phyloP scores from a whole-genome alignment of 1,140 invertebrate genomes.

The Venustaconcha ellipsiformis region DNA sequence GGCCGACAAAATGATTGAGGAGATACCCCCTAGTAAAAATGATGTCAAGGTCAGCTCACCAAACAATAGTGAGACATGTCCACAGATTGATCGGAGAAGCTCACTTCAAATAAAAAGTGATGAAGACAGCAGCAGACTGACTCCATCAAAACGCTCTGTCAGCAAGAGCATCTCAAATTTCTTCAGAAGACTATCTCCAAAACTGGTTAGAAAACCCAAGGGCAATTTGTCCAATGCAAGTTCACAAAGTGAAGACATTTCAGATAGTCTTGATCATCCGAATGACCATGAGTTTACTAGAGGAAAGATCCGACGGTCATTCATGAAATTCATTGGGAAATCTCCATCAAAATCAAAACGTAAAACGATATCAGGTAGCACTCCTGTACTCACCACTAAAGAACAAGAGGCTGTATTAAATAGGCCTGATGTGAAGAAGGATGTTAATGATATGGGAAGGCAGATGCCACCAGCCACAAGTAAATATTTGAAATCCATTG shows the following conservation, averaged over 20 bases:
- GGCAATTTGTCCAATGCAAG: conserved; percentile 24
- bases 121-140: conserved; percentile 23
- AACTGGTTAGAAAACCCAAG: conserved; percentile 29
- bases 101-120: conserved; percentile 18
- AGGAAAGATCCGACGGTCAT: conserved; percentile 47
- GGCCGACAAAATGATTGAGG: conserved; percentile 17
- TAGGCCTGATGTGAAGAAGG: background rate
- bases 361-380: too few relatives aligned
- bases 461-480: conserved; percentile 3
- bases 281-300: conserved; percentile 32
- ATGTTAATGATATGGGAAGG: background rate
- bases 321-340: conserved; percentile 49
- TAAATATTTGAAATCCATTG: conserved; percentile 47
- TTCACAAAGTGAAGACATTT: conserved; percentile 19
- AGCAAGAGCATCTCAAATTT: conserved; percentile 54
- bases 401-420: background rate
- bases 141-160: conserved; percentile 44
- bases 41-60: too few relatives aligned
- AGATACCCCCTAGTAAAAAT: background rate
- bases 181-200: conserved; percentile 49
- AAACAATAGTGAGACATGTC: too few relatives aligned
- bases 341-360: conserved; percentile 6
- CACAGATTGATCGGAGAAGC: conserved; percentile 4
- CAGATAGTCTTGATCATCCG: conserved; percentile 20
- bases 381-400: too few relatives aligned